These are phyloP conservation scores for Turritopsis dohrnii DNA, from an alignment of 30 jellyfish, hydroid and myxozoan species.

Conservation along the genomic window DNA sequence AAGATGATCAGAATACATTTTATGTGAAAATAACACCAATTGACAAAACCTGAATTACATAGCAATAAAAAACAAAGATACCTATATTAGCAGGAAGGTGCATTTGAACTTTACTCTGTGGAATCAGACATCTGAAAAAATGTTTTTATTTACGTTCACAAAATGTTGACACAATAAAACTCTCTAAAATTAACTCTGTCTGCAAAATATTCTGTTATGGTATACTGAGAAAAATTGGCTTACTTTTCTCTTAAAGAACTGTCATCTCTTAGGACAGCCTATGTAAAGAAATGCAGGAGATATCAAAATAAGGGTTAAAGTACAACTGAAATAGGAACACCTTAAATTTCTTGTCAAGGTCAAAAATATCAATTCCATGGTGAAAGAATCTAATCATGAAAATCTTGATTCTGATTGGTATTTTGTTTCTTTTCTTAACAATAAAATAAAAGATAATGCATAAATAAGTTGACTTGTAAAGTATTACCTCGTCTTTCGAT, in stretches of 20 bases:
- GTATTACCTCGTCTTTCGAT: constrained; percentile 88
- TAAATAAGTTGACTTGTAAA: too few relatives aligned
- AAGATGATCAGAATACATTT: too few relatives aligned
- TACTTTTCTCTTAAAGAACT: background rate
- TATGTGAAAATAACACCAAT: too few relatives aligned
- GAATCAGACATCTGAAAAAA: constrained; percentile 59
- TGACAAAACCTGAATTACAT: too few relatives aligned
- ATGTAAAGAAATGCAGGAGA: background rate
- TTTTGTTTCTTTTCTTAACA: too few relatives aligned
- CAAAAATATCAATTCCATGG: too few relatives aligned
- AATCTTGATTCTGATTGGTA: too few relatives aligned
- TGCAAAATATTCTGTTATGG: background rate
- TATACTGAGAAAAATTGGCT: too few relatives aligned
- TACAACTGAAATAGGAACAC: background rate
- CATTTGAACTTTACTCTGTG: constrained; percentile 70
- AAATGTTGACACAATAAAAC: background rate
- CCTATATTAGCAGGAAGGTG: constrained; percentile 95
- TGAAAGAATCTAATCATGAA: too few relatives aligned
- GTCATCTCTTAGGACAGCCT: constrained; percentile 16
- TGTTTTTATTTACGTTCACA: background rate
- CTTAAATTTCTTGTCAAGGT: too few relatives aligned
- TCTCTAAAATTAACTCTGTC: background rate
- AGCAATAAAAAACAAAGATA: too few relatives aligned
- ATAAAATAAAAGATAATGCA: too few relatives aligned
- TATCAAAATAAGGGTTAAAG: background rate